Base-by-base conservation (phyloP, 2,888 invertebrate genomes). In the Tachina fera region DNA sequence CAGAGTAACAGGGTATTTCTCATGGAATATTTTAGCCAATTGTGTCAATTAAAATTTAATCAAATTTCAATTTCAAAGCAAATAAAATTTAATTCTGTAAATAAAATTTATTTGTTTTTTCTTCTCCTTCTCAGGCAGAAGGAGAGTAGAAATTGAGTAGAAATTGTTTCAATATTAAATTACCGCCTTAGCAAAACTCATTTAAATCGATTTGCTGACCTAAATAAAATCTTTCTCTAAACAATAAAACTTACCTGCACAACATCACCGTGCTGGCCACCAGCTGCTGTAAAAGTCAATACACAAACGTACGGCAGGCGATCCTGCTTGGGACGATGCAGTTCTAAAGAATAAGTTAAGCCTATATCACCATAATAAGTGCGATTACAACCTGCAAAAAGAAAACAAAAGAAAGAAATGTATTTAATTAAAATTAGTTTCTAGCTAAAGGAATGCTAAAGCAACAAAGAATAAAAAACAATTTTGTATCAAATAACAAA, bases 321-420 rank as follows among this genome's bases (percentile, higher is more conserved):
- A 91, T 97, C 96, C 93, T 97, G 96, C 88, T 96, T 95, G 31
- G 97, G 97, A 85, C 97, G 95, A 92, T 97, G 97, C 72, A 97
- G 94, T 91, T 97, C 97, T 93, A 98, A 91, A 89, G 97, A 96
- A 92, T 98, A 97, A 1, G 97, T 97, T 89, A 96, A 95, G 9
- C 97, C 97, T 76, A 97, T 95, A 90, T 97, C 97, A 1, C 97
- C 98, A 89, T 96, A 97, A 93, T 97, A 98, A 6, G 98, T 98
- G 90, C 96, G 95, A 93, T 98, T 98, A 93, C 98, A 98, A 85
- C 93, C 92, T 92, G 89, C 9, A 63, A 87, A 87, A 53, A 1
- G 13, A 45, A 53, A 53, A 13, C 31, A 39, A 79, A 31, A 13
- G 67, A 47, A 11, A 31, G 31, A 53, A 65, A 72, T 45, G 9